These are phyloP conservation scores for Brachionus rubens DNA, from an alignment of 1,140 invertebrate genomes.

Conservation along the genomic window DNA sequence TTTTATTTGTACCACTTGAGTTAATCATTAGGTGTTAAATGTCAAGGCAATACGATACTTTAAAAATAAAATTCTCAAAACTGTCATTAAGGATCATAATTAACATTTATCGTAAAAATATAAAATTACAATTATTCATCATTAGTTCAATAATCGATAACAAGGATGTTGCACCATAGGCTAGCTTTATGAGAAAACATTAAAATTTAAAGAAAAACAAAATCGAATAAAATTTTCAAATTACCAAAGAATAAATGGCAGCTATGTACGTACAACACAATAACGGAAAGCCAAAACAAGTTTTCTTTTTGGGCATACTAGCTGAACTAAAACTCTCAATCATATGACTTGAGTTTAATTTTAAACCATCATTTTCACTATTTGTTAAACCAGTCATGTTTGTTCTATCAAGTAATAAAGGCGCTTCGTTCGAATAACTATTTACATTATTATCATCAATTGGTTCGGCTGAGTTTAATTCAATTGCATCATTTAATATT, in stretches of 20 bases:
- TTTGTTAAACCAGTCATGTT: not conserved
- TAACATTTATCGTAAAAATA: too few relatives aligned
- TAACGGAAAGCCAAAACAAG: conserved; percentile 15
- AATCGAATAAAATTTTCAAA: not conserved
- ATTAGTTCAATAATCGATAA: conserved; percentile 33
- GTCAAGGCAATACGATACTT: too few relatives aligned
- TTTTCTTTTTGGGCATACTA: not conserved
- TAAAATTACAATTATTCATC: conserved; percentile 30
- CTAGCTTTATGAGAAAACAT: not conserved
- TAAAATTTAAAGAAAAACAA: too few relatives aligned
- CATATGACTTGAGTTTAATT: not conserved
- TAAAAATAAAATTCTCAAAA: too few relatives aligned
- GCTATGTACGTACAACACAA: conserved; percentile 12
- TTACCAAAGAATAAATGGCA: conserved; percentile 37
- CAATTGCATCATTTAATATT: not conserved
- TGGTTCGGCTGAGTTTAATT: not conserved
- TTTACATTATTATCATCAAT: not conserved
- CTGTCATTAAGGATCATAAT: too few relatives aligned
- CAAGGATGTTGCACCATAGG: conserved; percentile 37
- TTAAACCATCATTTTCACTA: not conserved
- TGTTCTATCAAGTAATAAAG: not conserved
- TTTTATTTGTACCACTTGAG: too few relatives aligned
- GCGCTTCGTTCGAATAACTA: not conserved
- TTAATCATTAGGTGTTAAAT: too few relatives aligned
- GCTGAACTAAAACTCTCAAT: not conserved